Evolutionary conservation across 2,113 vertebrate species (phyloP).

Genomic region (Himantopus leucocephalus): DNA sequence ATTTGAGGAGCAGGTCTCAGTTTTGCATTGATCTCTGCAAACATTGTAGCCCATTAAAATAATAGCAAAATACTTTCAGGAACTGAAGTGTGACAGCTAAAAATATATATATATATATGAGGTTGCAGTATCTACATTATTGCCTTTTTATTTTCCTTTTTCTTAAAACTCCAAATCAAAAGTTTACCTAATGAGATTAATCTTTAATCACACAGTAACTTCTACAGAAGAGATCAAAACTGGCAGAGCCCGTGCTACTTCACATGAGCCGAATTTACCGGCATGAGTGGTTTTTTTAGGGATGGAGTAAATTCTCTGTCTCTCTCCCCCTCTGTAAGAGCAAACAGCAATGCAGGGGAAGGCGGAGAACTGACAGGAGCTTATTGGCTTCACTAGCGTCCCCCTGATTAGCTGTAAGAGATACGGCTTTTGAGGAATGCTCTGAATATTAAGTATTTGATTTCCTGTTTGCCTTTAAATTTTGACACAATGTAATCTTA

Average conservation of each 20-base stretch:
- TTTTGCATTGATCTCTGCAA: not conserved
- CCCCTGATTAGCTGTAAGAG: not conserved
- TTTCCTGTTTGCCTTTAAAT: not conserved
- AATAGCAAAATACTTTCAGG: not conserved
- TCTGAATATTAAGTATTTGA: not conserved
- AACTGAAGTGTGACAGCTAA: not conserved
- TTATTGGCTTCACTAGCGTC: not conserved
- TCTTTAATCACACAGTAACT: not conserved
- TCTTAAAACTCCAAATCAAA: not conserved
- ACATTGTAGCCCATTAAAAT: not conserved
- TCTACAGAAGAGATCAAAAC: not conserved
- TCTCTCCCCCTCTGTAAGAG: not conserved
- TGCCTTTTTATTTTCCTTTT: not conserved
- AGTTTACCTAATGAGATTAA: not conserved
- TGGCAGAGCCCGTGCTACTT: not conserved
- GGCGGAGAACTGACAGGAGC: not conserved
- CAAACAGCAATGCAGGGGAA: not conserved
- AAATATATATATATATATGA: not conserved
- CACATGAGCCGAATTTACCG: not conserved
- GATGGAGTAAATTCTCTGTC: not conserved
- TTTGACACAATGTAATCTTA: not conserved
- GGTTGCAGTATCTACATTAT: not conserved
- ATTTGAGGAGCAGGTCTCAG: not conserved
- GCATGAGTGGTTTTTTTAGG: not conserved
- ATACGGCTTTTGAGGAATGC: not conserved